Percentiles rank a stretch among this genome's conserved stretches.
Conservation (phyloP, 2,797 vertebrate genomes). For the Gymnoscopelus braueri region DNA sequence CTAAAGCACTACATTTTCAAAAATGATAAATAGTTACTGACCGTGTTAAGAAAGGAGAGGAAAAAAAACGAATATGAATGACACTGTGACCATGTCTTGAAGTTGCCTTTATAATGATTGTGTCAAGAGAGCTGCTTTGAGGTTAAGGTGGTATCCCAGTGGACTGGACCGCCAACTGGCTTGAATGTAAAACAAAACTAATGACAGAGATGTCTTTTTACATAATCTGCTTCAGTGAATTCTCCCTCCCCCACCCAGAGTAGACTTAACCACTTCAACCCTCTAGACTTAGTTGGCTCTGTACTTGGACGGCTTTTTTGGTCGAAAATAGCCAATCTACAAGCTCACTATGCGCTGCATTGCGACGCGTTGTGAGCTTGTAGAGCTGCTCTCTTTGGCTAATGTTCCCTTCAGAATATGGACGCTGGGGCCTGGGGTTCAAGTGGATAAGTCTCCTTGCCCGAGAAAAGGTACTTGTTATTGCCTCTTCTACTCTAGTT, state of each 20-base stretch:
- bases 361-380: too few relatives aligned
- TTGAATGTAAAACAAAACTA: conserved; percentile 74
- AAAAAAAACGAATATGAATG: conserved; percentile 55
- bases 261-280: background rate
- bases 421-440: too few relatives aligned
- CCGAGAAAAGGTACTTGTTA: conserved; percentile 1
- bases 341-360: too few relatives aligned
- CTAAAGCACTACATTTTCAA: conserved; percentile 58
- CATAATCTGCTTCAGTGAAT: conserved; percentile 27
- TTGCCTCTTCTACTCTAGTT: conserved; percentile 13
- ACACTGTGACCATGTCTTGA: conserved; percentile 73
- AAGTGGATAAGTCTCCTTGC: background rate
- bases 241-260: conserved; percentile 14
- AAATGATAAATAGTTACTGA: conserved; percentile 33
- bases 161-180: conserved; percentile 45
- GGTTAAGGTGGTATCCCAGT: conserved; percentile 27
- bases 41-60: conserved; percentile 36
- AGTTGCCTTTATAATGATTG: conserved; percentile 73
- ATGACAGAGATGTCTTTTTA: conserved; percentile 25
- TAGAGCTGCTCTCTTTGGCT: too few relatives aligned
- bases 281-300: too few relatives aligned
- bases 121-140: conserved; percentile 50
- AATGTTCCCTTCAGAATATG: too few relatives aligned
- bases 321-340: too few relatives aligned
- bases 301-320: too few relatives aligned